Conservation (phyloP, 1,140 invertebrate genomes). For the Babylonia areolata region DNA sequence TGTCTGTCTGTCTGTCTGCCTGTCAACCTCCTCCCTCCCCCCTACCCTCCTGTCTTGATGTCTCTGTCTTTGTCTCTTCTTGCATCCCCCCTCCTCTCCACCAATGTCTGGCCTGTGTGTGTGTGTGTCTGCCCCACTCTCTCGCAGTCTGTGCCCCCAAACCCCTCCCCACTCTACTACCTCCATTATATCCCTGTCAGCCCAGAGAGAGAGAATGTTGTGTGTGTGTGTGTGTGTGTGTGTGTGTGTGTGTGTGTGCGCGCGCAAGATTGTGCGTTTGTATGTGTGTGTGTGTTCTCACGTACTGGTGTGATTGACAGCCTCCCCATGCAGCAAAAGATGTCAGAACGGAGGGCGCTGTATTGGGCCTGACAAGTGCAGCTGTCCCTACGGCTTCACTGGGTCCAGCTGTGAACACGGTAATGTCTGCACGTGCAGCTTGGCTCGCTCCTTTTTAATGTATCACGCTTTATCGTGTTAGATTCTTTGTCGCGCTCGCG, state of each 20-base stretch:
- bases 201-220: too few species aligned
- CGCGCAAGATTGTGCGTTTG: not conserved
- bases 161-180: too few species aligned
- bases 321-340: slow-evolving; percentile 82
- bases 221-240: not conserved
- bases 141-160: too few species aligned
- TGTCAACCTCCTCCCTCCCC: too few species aligned
- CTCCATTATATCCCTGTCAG: too few species aligned
- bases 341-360: slow-evolving; percentile 91
- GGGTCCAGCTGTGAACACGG: slow-evolving; percentile 89
- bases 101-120: too few species aligned
- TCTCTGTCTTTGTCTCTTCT: too few species aligned
- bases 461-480: not conserved
- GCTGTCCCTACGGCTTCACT: slow-evolving; percentile 90
- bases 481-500: too few species aligned
- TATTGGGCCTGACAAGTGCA: slow-evolving; percentile 89
- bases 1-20: too few species aligned
- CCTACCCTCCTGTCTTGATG: too few species aligned
- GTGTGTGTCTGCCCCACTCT: too few species aligned
- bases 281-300: not conserved
- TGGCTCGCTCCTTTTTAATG: not conserved
- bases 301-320: not conserved
- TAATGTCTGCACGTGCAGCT: slow-evolving; percentile 48
- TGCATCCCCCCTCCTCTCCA: too few species aligned
- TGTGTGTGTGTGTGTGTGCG: not conserved